Evolutionary conservation across 2,888 invertebrate species (phyloP), one percentile per base, ranked within the genome.

Genomic region (Hydrotaea diabolus): DNA sequence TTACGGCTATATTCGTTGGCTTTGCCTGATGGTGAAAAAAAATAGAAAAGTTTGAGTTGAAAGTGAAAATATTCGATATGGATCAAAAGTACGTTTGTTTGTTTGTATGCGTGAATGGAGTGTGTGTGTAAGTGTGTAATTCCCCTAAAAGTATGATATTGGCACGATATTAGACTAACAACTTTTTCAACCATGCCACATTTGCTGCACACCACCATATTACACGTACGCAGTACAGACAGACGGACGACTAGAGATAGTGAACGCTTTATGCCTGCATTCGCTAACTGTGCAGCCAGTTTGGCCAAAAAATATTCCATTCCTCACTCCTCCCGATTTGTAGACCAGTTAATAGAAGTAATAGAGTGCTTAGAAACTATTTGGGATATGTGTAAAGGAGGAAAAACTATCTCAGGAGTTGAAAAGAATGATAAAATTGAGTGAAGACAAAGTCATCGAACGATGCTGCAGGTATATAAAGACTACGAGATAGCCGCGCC

Each of bases 381-480:
- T 78, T 57, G 43, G 21, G 43, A 69, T 23, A 21, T 69, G 21
- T 69, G 46, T 75, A 77, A 77, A 21, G n/a, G 43, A 72, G 69
- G 66, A 43, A 66, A 79, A 80, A 80, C 77, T 80, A 84, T 80
- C 81, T 84, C 64, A 74, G 73, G 75, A 81, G 57, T 79, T 62
- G 19, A 7, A 64, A 75, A 81, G 72, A n/a, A 5, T 81, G 75
- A 84, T 75, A 75, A 81, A 78, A 72, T 81, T 74, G 46, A 31
- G 46, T 46, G 62, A 46, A n/a, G n/a, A 64, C 49, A 59, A 36
- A 62, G 31, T 17, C 55, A 21, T 21, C 1, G 23, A 55, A 55
- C 8, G 55, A 19, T 2, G 49, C n/a, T 49, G 13, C 15, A 49
- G 49, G 49, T 15, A n/a, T n/a, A 49, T 15, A n/a, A 49, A 49